These are phyloP conservation scores for Diadophis punctatus DNA, from an alignment of 2,113 vertebrate genomes.

Conservation along the genomic window DNA sequence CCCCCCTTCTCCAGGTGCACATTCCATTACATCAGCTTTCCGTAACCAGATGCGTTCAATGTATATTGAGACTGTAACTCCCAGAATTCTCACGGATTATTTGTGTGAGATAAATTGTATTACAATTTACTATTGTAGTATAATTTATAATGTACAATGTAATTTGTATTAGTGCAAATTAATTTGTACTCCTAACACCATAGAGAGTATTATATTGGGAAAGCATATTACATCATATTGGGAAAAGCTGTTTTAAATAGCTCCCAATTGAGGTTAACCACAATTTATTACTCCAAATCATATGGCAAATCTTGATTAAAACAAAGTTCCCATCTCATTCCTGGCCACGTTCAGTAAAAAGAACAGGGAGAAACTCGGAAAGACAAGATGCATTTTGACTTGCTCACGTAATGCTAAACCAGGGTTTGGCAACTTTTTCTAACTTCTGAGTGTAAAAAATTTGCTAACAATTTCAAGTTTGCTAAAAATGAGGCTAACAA, in stretches of 20 bases:
- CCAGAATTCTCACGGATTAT: neutral
- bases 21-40: neutral
- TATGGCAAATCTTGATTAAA: neutral
- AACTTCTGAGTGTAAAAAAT: neutral
- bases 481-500: neutral
- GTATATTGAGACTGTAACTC: neutral
- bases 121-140: neutral
- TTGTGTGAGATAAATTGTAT: neutral
- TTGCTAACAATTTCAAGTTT: neutral
- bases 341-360: neutral
- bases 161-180: neutral
- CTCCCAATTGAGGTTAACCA: neutral
- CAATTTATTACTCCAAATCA: neutral
- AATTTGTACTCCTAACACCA: neutral
- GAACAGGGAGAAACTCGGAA: neutral
- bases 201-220: neutral
- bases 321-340: neutral
- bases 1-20: neutral
- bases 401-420: neutral
- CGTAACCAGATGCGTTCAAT: neutral
- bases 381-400: neutral
- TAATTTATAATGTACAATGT: neutral
- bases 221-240: neutral
- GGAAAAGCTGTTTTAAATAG: neutral
- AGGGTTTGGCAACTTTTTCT: neutral